These are phyloP conservation scores for Ochotona curzoniae DNA, from an alignment of 2,113 vertebrate species.

Conservation along the genomic window DNA sequence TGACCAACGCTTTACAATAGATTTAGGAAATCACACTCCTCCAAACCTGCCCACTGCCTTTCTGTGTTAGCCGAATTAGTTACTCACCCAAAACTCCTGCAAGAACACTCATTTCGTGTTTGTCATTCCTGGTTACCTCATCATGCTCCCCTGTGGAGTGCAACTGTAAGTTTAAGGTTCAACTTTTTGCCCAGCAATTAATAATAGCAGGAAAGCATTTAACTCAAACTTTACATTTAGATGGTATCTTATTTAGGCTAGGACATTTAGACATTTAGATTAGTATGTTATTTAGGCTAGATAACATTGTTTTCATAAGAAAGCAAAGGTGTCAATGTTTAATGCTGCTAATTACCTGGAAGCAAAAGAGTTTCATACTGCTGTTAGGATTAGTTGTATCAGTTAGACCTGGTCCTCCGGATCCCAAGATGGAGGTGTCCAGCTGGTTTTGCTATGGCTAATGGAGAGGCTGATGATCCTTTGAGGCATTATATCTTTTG, in stretches of 20 bases:
- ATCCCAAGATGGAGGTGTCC: background rate
- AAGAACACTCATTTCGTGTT: conserved; percentile 13
- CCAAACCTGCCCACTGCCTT: background rate
- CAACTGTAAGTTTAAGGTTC: conserved; percentile 25
- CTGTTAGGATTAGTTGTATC: background rate
- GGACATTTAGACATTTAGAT: background rate
- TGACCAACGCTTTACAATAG: background rate
- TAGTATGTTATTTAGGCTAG: background rate
- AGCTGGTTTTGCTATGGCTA: background rate
- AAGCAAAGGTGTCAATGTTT: background rate
- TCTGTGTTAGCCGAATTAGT: conserved; percentile 24
- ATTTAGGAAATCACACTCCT: background rate
- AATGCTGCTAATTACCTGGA: background rate
- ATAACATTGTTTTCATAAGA: background rate
- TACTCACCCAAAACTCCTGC: conserved; percentile 37
- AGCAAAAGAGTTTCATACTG: background rate
- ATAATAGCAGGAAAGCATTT: conserved; percentile 20
- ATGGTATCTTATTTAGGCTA: conserved; percentile 28
- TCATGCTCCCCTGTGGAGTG: background rate
- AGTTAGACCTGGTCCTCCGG: background rate
- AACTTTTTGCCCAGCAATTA: conserved; percentile 34
- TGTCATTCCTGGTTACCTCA: conserved; percentile 55
- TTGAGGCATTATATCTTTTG: background rate
- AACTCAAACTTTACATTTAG: conserved; percentile 33
- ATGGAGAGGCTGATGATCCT: background rate